Percentiles rank a stretch among this genome's conserved stretches.
These are phyloP conservation scores for Scaptomyza montana DNA, from an alignment of 1,140 invertebrate species.

Conservation along the genomic window DNA sequence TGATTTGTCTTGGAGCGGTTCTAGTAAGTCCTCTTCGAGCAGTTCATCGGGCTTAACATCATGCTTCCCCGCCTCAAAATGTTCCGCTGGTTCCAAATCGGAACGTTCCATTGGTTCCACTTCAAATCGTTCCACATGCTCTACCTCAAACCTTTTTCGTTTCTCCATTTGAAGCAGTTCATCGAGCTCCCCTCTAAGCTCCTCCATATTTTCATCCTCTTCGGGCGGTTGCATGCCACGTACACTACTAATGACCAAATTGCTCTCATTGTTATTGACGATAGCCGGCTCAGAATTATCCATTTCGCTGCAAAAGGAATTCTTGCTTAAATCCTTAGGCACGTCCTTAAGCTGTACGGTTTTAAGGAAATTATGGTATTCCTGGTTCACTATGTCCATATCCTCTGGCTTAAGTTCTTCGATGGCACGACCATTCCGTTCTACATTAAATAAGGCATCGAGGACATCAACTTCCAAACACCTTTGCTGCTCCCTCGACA, in stretches of 20 bases:
- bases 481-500: conserved; percentile 28
- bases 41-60: too few relatives aligned
- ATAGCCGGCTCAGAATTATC: not conserved
- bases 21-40: too few relatives aligned
- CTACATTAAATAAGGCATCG: conserved; percentile 36
- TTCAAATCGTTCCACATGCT: too few relatives aligned
- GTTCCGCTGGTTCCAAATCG: conserved; percentile 1
- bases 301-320: not conserved
- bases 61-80: not conserved
- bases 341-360: conserved; percentile 55
- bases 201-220: too few relatives aligned
- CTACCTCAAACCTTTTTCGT: too few relatives aligned
- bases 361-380: conserved; percentile 54
- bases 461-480: conserved; percentile 56
- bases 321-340: not conserved
- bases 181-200: not conserved
- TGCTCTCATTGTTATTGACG: not conserved
- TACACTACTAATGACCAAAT: conserved; percentile 31
- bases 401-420: not conserved
- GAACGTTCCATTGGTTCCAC: too few relatives aligned
- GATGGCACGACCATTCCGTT: conserved; percentile 9
- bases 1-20: too few relatives aligned
- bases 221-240: not conserved
- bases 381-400: conserved; percentile 4
- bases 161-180: too few relatives aligned